Base-by-base conservation (phyloP, 2,797 vertebrate genomes). In the Pangasius krempfi region DNA sequence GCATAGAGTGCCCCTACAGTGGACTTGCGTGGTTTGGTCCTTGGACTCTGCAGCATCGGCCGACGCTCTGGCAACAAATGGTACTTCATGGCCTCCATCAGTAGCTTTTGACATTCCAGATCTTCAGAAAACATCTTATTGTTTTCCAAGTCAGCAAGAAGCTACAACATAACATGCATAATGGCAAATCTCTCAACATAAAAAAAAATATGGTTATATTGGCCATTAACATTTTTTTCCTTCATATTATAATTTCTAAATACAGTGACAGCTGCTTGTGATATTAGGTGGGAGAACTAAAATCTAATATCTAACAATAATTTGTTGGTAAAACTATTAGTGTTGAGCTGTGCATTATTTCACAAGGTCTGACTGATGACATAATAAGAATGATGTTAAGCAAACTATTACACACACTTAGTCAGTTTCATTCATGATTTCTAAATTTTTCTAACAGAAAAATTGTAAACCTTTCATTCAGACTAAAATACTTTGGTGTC, bases 11-110 rank as follows among this genome's bases (percentile, higher is more conserved):
- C 96, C 1, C 99, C 99, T 54, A 99, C 98, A 0, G 99, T 99
- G 37, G 98, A 99, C 93, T 99, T 99, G 44, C 99, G 96, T 1
- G 99, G 99, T 93, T 99, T 99, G 1, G 99, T 99, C 86, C 98
- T 95, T 25, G 98, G 98, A 89, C 98, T 99, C 92, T 99, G 98
- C 95, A 99, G 97, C 98, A 98, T 97, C 7, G 97, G 96, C 8
- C 98, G 95, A 88, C 98, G 96, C 87, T 99, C 98, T 3, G 99
- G 98, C 76, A 99, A 93, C 1, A 99, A 97, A 89, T 99, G 99
- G 87, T 99, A 99, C 92, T 99, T 99, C 98, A 99, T 99, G 84
- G 98, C 98, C 95, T 99, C 98, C 97, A 99, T 99, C 20, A 99
- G 95, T 16, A 99, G 96, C 70, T 99, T 99, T 93, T 99, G 99